Conservation (phyloP, 2,113 vertebrate genomes). For the Callospermophilus lateralis region DNA sequence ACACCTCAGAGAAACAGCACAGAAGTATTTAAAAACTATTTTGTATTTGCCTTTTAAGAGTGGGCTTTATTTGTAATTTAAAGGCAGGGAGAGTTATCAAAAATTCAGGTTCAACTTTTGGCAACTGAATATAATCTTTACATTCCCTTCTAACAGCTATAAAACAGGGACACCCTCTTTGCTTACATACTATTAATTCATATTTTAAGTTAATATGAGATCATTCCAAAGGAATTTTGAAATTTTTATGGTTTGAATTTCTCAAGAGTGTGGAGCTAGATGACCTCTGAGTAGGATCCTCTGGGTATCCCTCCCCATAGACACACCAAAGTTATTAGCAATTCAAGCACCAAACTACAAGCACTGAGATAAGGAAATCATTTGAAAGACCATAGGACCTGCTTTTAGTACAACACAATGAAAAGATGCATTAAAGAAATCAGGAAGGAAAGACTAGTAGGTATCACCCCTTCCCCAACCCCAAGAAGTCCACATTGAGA, state of each 20-base stretch:
- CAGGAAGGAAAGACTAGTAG: neutral
- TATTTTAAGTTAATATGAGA: neutral
- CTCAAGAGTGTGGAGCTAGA: neutral
- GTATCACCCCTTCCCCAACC: too few species aligned
- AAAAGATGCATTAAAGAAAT: neutral
- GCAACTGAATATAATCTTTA: neutral
- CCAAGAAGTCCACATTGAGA: neutral
- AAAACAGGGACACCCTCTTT: neutral
- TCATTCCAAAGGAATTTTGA: neutral
- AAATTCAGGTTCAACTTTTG: neutral
- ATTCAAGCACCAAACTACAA: neutral
- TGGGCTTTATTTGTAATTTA: neutral
- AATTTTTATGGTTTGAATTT: neutral
- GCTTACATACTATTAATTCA: neutral
- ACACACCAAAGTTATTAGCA: neutral
- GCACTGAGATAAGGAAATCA: neutral
- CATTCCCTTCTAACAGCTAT: neutral
- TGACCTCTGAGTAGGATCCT: neutral
- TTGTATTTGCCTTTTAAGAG: neutral
- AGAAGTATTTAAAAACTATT: slow-evolving; percentile 25
- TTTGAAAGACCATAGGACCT: neutral
- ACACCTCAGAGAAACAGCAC: neutral
- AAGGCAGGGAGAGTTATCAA: neutral
- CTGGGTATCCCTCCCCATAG: neutral
- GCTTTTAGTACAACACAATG: neutral